Percentiles rank a stretch among this genome's conserved stretches.
These are phyloP conservation scores for Barnardius zonarius DNA, from an alignment of 2,113 vertebrate species.

Conservation along the genomic window DNA sequence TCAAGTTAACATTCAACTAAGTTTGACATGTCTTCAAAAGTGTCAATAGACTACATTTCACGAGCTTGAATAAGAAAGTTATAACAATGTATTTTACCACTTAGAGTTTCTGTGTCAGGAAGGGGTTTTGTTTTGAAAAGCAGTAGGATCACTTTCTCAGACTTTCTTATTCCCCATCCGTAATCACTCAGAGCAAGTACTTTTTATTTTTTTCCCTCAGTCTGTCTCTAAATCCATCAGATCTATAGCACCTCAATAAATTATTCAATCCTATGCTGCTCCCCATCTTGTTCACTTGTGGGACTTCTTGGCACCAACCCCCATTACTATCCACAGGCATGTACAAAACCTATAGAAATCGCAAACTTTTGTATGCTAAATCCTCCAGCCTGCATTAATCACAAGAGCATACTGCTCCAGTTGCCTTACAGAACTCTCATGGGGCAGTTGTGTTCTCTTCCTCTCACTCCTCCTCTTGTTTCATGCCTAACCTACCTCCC, in stretches of 20 bases:
- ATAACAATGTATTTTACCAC: not conserved
- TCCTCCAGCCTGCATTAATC: not conserved
- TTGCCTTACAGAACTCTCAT: not conserved
- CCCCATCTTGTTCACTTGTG: conserved; percentile 16
- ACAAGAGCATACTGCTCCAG: not conserved
- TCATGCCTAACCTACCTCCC: not conserved
- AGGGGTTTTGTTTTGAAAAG: not conserved
- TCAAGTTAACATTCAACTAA: not conserved
- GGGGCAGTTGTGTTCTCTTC: not conserved
- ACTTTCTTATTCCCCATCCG: not conserved
- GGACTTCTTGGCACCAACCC: not conserved
- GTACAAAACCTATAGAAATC: not conserved
- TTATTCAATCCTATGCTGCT: conserved; percentile 75
- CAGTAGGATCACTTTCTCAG: not conserved
- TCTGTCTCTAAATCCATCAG: conserved; percentile 75
- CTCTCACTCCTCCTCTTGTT: conserved; percentile 13
- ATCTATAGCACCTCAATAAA: conserved; percentile 70
- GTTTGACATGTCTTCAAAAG: not conserved
- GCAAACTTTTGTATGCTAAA: not conserved
- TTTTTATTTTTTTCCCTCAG: not conserved
- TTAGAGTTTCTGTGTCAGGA: not conserved
- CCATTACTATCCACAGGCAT: not conserved
- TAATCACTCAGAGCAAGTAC: not conserved
- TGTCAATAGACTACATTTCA: not conserved
- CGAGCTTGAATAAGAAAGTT: not conserved